Evolutionary conservation across 2,888 invertebrate genomes (phyloP).

Genomic region (Nymphalis urticae): DNA sequence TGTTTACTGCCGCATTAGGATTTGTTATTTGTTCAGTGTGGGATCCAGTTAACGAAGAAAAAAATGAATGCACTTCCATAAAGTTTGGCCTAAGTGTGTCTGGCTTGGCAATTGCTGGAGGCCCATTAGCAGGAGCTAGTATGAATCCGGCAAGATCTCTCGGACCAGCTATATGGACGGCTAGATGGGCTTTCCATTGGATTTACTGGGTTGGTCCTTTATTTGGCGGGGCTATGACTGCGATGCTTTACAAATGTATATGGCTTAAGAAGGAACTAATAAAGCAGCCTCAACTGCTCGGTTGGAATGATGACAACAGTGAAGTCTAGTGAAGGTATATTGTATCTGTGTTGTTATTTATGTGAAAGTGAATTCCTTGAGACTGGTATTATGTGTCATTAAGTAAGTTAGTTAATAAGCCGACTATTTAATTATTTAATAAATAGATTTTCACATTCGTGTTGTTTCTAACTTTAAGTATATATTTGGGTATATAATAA

Average conservation of each 20-base stretch:
- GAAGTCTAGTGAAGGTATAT: neutral
- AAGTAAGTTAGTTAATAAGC: no score
- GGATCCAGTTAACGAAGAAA: constrained; percentile 86
- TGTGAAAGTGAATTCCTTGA: no score
- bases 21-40: constrained; percentile 86
- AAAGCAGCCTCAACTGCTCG: constrained; percentile 9
- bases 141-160: constrained; percentile 88
- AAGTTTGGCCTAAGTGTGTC: constrained; percentile 85
- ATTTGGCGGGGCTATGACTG: constrained; percentile 54
- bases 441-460: neutral
- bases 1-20: constrained; percentile 83
- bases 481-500: no score
- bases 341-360: no score
- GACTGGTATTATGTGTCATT: no score
- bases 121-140: constrained; percentile 86
- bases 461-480: no score
- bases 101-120: constrained; percentile 84
- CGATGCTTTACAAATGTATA: constrained; percentile 55
- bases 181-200: constrained; percentile 85
- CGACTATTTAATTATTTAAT: neutral
- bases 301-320: constrained; percentile 19
- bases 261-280: constrained; percentile 49
- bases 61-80: constrained; percentile 84
- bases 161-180: constrained; percentile 87
- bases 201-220: constrained; percentile 86